These are phyloP conservation scores for Aramus guarauna DNA, from an alignment of 2,113 vertebrate species.

Conservation along the genomic window DNA sequence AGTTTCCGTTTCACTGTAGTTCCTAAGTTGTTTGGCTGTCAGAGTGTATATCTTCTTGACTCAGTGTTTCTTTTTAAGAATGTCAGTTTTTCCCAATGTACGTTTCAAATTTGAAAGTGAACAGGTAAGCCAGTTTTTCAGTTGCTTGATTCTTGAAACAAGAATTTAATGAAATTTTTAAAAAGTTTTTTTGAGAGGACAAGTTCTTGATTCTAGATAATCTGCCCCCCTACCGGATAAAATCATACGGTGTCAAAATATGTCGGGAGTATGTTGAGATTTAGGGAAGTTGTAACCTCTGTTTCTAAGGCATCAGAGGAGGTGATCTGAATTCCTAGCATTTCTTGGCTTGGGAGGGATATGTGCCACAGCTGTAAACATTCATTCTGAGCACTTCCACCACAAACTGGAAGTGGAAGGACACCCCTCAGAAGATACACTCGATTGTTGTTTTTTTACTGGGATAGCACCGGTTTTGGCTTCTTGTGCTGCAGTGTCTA, in stretches of 20 bases:
- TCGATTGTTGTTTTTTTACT: background rate
- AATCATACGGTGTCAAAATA: background rate
- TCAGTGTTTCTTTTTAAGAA: background rate
- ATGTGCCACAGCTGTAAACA: fast-evolving
- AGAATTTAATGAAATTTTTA: background rate
- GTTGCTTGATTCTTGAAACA: background rate
- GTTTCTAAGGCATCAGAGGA: background rate
- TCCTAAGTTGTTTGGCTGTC: background rate
- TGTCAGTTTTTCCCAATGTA: background rate
- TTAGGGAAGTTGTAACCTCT: background rate
- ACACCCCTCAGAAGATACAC: background rate
- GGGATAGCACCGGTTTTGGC: background rate
- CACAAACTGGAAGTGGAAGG: background rate
- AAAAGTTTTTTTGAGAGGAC: background rate
- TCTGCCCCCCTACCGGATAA: background rate
- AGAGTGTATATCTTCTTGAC: background rate
- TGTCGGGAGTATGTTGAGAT: background rate
- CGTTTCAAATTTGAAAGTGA: background rate
- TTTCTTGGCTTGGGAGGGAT: background rate
- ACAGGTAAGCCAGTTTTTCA: background rate
- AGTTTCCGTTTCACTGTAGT: background rate
- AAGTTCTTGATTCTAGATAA: background rate
- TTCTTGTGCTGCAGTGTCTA: background rate
- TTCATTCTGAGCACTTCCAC: background rate
- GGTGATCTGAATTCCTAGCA: background rate